phyloP scores from a whole-genome alignment of 2,888 invertebrate species.

The Cyrtodaria siliqua region DNA sequence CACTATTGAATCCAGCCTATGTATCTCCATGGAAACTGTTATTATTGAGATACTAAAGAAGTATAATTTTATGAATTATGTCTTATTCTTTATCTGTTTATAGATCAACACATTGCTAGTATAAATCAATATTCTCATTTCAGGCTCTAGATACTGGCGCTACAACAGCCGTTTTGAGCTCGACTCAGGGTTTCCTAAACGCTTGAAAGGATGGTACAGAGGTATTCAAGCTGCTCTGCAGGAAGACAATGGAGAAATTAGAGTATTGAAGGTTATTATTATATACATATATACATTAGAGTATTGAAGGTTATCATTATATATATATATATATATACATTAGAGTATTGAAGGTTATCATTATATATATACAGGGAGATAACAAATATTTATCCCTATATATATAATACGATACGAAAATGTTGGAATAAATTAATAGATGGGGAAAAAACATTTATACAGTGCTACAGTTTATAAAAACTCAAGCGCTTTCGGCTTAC shows the following conservation, averaged over 20 bases:
- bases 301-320: conserved; percentile 75
- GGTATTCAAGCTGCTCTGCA: conserved; percentile 77
- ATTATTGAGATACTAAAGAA: too few species aligned
- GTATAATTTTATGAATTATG: too few species aligned
- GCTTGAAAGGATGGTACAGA: conserved; percentile 66
- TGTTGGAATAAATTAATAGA: too few species aligned
- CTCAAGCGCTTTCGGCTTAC: too few species aligned
- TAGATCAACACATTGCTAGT: too few species aligned
- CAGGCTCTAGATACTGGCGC: conserved; percentile 78
- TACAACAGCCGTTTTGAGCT: conserved; percentile 72
- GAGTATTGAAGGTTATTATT: conserved; percentile 76
- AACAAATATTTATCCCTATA: not conserved
- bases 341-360: conserved; percentile 78
- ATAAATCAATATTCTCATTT: too few species aligned
- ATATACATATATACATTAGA: conserved; percentile 73
- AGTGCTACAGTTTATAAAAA: too few species aligned
- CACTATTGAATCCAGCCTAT: too few species aligned
- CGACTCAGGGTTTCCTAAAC: conserved; percentile 74
- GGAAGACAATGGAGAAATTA: conserved; percentile 76
- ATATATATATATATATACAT: conserved; percentile 75
- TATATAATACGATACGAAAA: not conserved
- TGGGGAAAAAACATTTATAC: too few species aligned
- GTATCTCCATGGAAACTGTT: too few species aligned
- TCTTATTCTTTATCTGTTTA: too few species aligned
- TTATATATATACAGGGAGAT: too few species aligned